These are phyloP conservation scores for Oncorhynchus gorbuscha DNA, from an alignment of 2,113 vertebrate species.

Conservation along the genomic window DNA sequence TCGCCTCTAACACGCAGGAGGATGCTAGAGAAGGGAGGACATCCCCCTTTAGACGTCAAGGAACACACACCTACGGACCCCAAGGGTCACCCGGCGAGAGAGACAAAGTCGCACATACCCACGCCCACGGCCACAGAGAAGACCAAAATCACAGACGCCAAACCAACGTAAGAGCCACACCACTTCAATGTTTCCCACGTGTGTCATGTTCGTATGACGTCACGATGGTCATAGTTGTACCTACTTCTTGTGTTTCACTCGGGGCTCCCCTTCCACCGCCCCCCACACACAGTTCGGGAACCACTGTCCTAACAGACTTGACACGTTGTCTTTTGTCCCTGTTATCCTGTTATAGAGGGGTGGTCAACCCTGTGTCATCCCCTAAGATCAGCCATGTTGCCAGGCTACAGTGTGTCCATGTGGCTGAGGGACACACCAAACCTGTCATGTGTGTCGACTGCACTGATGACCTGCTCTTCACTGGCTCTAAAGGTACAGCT, in stretches of 20 bases:
- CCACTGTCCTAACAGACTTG: background rate
- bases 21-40: slow-evolving; percentile 50
- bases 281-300: too few species aligned
- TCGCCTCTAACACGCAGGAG: slow-evolving; percentile 82
- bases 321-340: background rate
- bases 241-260: slow-evolving; percentile 22
- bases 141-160: slow-evolving; percentile 44
- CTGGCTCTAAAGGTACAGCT: slow-evolving; percentile 90
- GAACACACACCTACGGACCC: slow-evolving; percentile 22
- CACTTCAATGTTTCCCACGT: background rate
- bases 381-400: slow-evolving; percentile 70
- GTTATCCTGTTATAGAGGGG: slow-evolving; percentile 72
- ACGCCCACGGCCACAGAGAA: slow-evolving; percentile 18
- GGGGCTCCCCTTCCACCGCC: too few species aligned
- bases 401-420: slow-evolving; percentile 82
- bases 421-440: slow-evolving; percentile 94
- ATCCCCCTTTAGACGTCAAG: background rate
- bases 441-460: slow-evolving; percentile 92
- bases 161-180: slow-evolving; percentile 32
- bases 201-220: background rate
- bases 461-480: slow-evolving; percentile 96
- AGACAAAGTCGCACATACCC: slow-evolving; percentile 28
- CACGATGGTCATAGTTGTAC: background rate
- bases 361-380: slow-evolving; percentile 85
- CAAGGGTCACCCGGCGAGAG: slow-evolving; percentile 18